Evolutionary conservation across 2,888 invertebrate species (phyloP).

Genomic region (Amiota communis): DNA sequence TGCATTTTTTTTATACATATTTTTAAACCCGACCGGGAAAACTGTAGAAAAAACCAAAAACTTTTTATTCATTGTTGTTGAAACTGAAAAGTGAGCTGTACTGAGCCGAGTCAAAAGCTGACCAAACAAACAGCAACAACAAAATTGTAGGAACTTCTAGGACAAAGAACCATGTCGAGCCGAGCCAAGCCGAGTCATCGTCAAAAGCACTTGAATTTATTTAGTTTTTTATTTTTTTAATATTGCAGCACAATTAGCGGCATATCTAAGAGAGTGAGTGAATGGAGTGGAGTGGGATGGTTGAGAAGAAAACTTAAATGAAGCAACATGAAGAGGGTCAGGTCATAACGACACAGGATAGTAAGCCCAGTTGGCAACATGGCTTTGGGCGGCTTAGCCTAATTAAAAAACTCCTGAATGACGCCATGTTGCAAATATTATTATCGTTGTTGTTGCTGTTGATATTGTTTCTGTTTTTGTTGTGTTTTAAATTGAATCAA

Average conservation of each 20-base stretch:
- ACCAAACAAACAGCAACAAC: constrained; percentile 21
- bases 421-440: constrained; percentile 38
- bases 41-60: neutral
- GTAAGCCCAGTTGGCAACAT: constrained; percentile 54
- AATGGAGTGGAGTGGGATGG: neutral
- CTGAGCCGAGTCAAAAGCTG: neutral
- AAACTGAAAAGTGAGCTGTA: constrained; percentile 22
- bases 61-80: constrained; percentile 16
- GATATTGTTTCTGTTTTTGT: neutral
- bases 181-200: constrained; percentile 31
- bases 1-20: constrained; percentile 34
- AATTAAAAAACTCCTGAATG: constrained; percentile 55
- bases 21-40: neutral
- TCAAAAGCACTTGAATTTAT: neutral
- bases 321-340: neutral
- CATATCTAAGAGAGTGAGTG: neutral
- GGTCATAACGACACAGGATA: constrained; percentile 21
- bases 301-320: neutral
- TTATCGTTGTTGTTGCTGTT: constrained; percentile 46
- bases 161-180: constrained; percentile 29
- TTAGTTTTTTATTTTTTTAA: neutral
- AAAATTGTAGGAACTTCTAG: constrained; percentile 23
- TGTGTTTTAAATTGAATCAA: constrained; percentile 60
- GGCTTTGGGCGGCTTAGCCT: constrained; percentile 61
- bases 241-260: constrained; percentile 46